Conservation (phyloP, 2,113 vertebrate genomes). For the Silurus glanis region DNA sequence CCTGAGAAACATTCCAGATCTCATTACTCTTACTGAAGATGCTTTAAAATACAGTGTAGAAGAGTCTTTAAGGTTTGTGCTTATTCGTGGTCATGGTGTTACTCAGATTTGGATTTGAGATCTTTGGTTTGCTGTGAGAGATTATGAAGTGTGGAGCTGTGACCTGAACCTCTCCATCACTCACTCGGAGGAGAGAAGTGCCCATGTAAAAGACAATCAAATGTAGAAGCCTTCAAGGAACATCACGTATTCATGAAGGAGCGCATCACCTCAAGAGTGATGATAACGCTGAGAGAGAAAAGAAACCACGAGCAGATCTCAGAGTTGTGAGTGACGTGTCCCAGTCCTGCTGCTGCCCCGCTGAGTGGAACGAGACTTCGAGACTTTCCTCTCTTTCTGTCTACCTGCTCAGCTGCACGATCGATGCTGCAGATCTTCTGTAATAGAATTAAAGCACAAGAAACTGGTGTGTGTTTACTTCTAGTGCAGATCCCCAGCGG, state of each 20-base stretch:
- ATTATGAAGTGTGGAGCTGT: neutral
- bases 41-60: neutral
- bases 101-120: neutral
- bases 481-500: neutral
- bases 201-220: neutral
- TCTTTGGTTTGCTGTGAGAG: neutral
- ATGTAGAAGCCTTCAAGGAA: neutral
- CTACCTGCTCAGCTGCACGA: constrained; percentile 22
- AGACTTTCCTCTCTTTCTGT: constrained; percentile 11
- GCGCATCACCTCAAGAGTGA: constrained; percentile 3
- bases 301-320: neutral
- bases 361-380: constrained; percentile 18
- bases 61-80: neutral
- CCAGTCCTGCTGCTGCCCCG: neutral
- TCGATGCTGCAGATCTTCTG: constrained; percentile 44
- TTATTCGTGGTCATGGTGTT: neutral
- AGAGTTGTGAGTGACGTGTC: constrained; percentile 30
- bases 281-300: neutral
- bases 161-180: neutral
- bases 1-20: too few relatives aligned
- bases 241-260: neutral
- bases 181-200: neutral
- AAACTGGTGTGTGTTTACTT: constrained; percentile 43
- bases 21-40: too few relatives aligned
- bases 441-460: constrained; percentile 44